Evolutionary conservation across 2,113 vertebrate genomes (phyloP).

Genomic region (Hippoglossus stenolepis): DNA sequence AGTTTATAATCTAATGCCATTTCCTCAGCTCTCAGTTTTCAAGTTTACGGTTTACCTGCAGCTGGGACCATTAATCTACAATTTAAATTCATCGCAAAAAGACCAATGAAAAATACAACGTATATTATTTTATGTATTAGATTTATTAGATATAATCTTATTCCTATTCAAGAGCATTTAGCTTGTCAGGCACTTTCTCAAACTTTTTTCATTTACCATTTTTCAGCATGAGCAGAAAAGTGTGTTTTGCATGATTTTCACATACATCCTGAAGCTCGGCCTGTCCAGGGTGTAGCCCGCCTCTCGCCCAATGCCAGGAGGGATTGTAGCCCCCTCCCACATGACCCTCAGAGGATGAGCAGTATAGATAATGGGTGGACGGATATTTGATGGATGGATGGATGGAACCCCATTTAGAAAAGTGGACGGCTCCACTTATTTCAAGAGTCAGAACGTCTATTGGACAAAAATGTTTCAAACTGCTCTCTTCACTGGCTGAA

Average conservation of each 20-base stretch:
- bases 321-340: too few species aligned
- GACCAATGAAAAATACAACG: neutral
- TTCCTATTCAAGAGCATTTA: neutral
- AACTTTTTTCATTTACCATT: too few species aligned
- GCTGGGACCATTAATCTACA: conserved; percentile 14
- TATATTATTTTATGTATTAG: neutral
- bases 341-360: neutral
- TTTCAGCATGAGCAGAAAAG: neutral
- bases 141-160: neutral
- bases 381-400: neutral
- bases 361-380: neutral
- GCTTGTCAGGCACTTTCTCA: neutral
- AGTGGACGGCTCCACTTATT: neutral
- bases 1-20: neutral
- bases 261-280: too few species aligned
- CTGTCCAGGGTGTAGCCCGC: too few species aligned
- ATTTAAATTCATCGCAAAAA: neutral
- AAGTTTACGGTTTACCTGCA: conserved; percentile 5
- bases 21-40: conserved; percentile 11
- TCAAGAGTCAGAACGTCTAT: too few species aligned
- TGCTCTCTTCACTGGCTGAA: too few species aligned
- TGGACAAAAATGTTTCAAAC: too few species aligned
- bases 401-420: neutral
- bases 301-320: too few species aligned
- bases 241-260: neutral